These are phyloP conservation scores for Rhinolophus sinicus DNA, from an alignment of 2,113 vertebrate genomes.

Conservation along the genomic window DNA sequence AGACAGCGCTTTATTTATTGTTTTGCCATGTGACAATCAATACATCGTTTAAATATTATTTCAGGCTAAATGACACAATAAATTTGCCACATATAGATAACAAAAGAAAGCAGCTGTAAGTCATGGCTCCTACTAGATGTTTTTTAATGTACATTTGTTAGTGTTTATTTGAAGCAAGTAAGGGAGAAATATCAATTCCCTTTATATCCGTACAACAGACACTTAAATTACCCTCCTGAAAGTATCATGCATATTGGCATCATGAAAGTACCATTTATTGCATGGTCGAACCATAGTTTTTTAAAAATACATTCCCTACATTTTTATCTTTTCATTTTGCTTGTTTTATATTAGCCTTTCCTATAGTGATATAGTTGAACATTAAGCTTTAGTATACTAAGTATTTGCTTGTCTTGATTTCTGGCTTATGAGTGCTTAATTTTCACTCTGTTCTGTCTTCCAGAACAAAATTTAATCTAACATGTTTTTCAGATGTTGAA, in stretches of 20 bases:
- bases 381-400: not conserved
- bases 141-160: not conserved
- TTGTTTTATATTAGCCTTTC: not conserved
- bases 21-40: not conserved
- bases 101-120: not conserved
- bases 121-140: not conserved
- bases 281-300: not conserved
- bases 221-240: not conserved
- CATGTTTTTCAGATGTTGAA: conserved; percentile 13
- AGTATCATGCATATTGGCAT: not conserved
- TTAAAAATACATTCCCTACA: not conserved
- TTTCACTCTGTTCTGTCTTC: conserved; percentile 12
- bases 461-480: not conserved
- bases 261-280: not conserved
- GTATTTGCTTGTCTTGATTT: not conserved
- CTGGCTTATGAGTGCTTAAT: not conserved
- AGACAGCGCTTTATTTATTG: not conserved
- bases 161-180: conserved; percentile 28
- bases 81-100: not conserved
- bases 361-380: not conserved
- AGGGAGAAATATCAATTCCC: not conserved
- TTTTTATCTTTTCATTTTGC: not conserved
- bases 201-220: not conserved
- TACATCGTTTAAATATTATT: not conserved
- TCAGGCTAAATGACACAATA: not conserved